phyloP scores from a whole-genome alignment of 2,888 invertebrate species.

The Conops quadrifasciatus region DNA sequence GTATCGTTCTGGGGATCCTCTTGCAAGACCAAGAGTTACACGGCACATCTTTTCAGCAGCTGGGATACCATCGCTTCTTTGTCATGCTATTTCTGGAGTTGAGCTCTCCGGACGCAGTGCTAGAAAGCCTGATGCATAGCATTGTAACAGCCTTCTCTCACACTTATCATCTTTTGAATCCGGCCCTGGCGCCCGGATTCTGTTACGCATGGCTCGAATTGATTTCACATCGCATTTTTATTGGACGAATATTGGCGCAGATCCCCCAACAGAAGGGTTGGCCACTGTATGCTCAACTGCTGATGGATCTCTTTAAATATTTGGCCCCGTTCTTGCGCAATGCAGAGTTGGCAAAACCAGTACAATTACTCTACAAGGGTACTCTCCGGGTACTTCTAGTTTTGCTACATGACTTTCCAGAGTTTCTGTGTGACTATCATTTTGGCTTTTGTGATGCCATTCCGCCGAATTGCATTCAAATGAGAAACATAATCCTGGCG shows the following conservation, averaged over 20 bases:
- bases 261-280: constrained; percentile 95
- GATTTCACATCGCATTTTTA: constrained; percentile 94
- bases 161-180: constrained; percentile 91
- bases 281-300: constrained; percentile 95
- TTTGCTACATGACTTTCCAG: constrained; percentile 97
- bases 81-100: constrained; percentile 97
- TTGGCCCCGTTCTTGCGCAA: constrained; percentile 96
- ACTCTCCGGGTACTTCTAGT: constrained; percentile 94
- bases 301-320: constrained; percentile 96
- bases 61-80: constrained; percentile 97
- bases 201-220: constrained; percentile 98
- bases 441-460: constrained; percentile 99
- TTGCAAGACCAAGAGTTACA: constrained; percentile 96
- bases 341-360: constrained; percentile 93
- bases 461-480: constrained; percentile 98
- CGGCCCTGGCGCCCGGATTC: constrained; percentile 94
- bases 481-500: constrained; percentile 96
- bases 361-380: constrained; percentile 94
- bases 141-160: constrained; percentile 95
- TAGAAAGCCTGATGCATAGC: constrained; percentile 90
- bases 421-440: constrained; percentile 98
- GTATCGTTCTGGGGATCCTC: constrained; percentile 94
- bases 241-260: constrained; percentile 90
- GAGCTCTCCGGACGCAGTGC: constrained; percentile 89
- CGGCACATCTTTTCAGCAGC: constrained; percentile 85